These are phyloP conservation scores for Caradrina clavipalpis DNA, from an alignment of 2,888 invertebrate species.

Conservation along the genomic window DNA sequence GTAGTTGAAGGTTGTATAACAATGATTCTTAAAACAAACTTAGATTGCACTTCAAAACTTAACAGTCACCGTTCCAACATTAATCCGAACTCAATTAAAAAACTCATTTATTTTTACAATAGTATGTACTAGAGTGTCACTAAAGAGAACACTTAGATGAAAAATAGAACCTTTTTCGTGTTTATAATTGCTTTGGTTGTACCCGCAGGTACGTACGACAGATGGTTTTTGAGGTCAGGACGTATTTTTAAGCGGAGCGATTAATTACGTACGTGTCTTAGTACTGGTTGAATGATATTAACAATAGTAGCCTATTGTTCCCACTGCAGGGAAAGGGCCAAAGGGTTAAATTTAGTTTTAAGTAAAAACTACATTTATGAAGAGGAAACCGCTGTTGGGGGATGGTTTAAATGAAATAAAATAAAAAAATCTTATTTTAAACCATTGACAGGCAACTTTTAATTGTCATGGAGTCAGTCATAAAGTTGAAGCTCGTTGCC, in stretches of 20 bases:
- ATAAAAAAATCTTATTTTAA: too few relatives aligned
- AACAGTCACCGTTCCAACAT: constrained; percentile 35
- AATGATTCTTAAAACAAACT: constrained; percentile 9
- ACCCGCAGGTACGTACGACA: constrained; percentile 10
- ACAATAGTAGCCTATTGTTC: too few relatives aligned
- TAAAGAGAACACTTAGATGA: constrained; percentile 11
- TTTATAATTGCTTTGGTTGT: constrained; percentile 39
- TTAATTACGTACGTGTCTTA: neutral
- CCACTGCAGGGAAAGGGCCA: too few relatives aligned
- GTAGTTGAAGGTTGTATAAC: neutral
- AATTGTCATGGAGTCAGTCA: too few relatives aligned
- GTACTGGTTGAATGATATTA: too few relatives aligned
- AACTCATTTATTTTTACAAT: constrained; percentile 44
- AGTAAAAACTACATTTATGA: too few relatives aligned
- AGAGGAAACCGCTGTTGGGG: too few relatives aligned
- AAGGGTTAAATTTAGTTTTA: too few relatives aligned
- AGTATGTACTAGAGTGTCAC: constrained; percentile 8
- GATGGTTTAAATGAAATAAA: too few relatives aligned
- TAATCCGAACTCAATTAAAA: constrained; percentile 42
- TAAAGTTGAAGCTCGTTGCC: too few relatives aligned
- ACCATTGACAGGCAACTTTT: too few relatives aligned
- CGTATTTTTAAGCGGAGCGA: neutral
- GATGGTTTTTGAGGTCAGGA: constrained; percentile 4
- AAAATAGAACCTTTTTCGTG: constrained; percentile 24
- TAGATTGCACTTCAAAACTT: constrained; percentile 38